These are phyloP conservation scores for Drosophila bifasciata DNA, from an alignment of 1,140 invertebrate genomes.

Conservation along the genomic window DNA sequence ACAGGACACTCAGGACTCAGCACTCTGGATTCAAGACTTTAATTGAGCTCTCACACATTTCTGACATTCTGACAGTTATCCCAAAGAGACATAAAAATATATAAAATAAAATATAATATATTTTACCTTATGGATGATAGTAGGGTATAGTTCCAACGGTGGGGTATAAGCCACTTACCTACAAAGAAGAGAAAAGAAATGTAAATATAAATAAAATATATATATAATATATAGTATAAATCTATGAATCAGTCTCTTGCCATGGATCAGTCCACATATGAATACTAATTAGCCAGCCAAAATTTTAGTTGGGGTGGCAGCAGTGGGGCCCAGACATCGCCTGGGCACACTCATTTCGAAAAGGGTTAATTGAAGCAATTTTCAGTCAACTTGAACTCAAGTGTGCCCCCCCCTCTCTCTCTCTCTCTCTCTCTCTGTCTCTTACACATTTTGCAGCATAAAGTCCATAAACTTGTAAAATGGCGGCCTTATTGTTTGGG, in stretches of 20 bases:
- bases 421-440: not conserved
- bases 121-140: constrained; percentile 5
- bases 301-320: not conserved
- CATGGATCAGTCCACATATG: too few species aligned
- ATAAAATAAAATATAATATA: constrained; percentile 9
- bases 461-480: constrained; percentile 61
- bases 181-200: too few species aligned
- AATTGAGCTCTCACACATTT: constrained; percentile 26
- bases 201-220: too few species aligned
- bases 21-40: not conserved
- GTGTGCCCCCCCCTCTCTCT: not conserved
- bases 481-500: constrained; percentile 12
- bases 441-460: constrained; percentile 49
- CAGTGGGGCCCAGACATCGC: too few species aligned
- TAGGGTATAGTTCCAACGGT: too few species aligned
- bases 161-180: too few species aligned
- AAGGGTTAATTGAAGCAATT: constrained; percentile 72
- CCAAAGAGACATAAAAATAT: constrained; percentile 1
- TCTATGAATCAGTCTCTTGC: too few species aligned
- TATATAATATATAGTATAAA: too few species aligned
- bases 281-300: constrained; percentile 6
- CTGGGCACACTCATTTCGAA: not conserved
- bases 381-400: constrained; percentile 52
- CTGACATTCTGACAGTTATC: constrained; percentile 1
- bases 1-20: too few species aligned